Percentiles rank a stretch among this genome's conserved stretches.
These are phyloP conservation scores for Rhyzopertha dominica DNA, from an alignment of 1,140 invertebrate genomes.

Conservation along the genomic window DNA sequence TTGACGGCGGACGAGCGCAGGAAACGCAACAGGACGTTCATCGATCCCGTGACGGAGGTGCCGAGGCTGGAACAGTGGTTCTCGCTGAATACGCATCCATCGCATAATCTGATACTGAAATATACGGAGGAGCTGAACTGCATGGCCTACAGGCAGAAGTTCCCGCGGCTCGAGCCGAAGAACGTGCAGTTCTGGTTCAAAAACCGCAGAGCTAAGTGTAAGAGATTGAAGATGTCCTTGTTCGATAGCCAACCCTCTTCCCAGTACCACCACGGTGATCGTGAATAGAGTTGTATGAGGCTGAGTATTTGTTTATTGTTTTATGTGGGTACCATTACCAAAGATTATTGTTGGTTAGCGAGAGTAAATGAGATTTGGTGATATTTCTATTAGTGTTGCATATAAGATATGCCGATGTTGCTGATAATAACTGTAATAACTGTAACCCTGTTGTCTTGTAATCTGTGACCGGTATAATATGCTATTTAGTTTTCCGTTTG, in stretches of 20 bases:
- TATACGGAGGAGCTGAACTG: slow-evolving; percentile 94
- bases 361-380: too few relatives aligned
- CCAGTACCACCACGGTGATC: slow-evolving; percentile 38
- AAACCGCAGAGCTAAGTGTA: slow-evolving; percentile 93
- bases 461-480: too few relatives aligned
- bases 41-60: slow-evolving; percentile 96
- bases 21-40: slow-evolving; percentile 96
- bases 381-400: too few relatives aligned
- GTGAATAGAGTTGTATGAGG: slow-evolving; percentile 28
- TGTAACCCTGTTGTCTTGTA: too few relatives aligned
- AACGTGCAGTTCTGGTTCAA: slow-evolving; percentile 98
- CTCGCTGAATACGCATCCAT: slow-evolving; percentile 94
- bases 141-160: slow-evolving; percentile 93
- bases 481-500: too few relatives aligned
- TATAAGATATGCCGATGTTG: too few relatives aligned
- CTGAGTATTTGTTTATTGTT: slow-evolving; percentile 13
- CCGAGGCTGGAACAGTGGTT: slow-evolving; percentile 96
- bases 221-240: slow-evolving; percentile 83
- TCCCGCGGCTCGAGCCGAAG: slow-evolving; percentile 92
- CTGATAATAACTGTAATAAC: too few relatives aligned
- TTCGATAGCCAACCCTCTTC: slow-evolving; percentile 53
- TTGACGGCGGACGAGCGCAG: slow-evolving; percentile 73
- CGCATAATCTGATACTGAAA: slow-evolving; percentile 92
- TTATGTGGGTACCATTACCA: slow-evolving; percentile 10
- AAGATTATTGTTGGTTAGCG: too few relatives aligned